phyloP scores from a whole-genome alignment of 2,888 invertebrate genomes.

The Aphidius colemani region DNA sequence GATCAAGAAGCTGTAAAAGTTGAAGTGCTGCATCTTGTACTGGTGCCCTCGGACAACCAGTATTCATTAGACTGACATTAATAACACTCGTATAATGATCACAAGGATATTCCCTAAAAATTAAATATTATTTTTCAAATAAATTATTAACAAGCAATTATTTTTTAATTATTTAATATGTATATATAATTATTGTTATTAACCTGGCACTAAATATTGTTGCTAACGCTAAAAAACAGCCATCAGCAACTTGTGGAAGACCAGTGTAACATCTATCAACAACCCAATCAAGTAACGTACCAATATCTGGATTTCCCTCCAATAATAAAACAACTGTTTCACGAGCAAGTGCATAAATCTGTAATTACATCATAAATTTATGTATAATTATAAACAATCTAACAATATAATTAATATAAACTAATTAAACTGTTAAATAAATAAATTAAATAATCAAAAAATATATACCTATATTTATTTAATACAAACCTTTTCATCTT shows the following conservation, averaged over 20 bases:
- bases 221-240: constrained; percentile 94
- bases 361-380: constrained; percentile 21
- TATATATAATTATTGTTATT: constrained; percentile 41
- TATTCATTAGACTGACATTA: constrained; percentile 95
- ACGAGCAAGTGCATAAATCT: constrained; percentile 89
- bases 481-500: constrained; percentile 75
- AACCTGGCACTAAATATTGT: constrained; percentile 95
- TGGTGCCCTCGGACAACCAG: constrained; percentile 88
- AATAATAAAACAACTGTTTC: constrained; percentile 92
- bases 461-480: constrained; percentile 15
- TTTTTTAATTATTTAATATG: constrained; percentile 6
- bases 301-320: constrained; percentile 93
- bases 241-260: constrained; percentile 86
- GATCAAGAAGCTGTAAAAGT: constrained; percentile 89
- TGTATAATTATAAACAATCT: too few species aligned
- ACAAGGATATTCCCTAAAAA: constrained; percentile 89
- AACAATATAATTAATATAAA: too few species aligned
- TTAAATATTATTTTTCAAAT: constrained; percentile 20
- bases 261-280: constrained; percentile 98
- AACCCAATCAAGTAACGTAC: constrained; percentile 93
- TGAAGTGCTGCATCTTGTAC: constrained; percentile 95
- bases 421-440: not conserved
- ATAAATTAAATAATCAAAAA: constrained; percentile 7
- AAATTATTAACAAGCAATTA: not conserved
- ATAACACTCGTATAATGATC: constrained; percentile 98